phyloP scores from a whole-genome alignment of 92 coral and sea anemone genomes.

The Phenganax stokvisi region DNA sequence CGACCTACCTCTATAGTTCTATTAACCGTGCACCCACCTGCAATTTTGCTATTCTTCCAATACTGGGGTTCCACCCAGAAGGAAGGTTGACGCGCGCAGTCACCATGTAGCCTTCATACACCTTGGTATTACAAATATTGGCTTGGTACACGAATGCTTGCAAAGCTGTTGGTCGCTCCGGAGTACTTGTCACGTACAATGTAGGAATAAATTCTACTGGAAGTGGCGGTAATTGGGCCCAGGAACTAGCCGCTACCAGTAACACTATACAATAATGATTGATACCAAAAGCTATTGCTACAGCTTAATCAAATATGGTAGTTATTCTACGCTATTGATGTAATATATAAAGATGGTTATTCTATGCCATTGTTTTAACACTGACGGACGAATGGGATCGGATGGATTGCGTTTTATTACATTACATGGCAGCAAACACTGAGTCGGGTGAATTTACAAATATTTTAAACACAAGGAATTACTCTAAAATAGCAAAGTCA shows the following conservation, averaged over 20 bases:
- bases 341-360: too few species aligned
- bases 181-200: constrained; percentile 51
- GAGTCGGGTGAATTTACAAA: too few species aligned
- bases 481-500: too few species aligned
- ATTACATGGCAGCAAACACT: too few species aligned
- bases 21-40: constrained; percentile 37
- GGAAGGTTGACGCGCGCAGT: constrained; percentile 59
- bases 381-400: too few species aligned
- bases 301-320: too few species aligned
- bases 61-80: constrained; percentile 52
- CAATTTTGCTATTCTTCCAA: constrained; percentile 48
- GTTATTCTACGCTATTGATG: too few species aligned
- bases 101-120: constrained; percentile 45
- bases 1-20: too few species aligned
- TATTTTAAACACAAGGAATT: too few species aligned
- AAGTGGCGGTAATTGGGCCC: constrained; percentile 11
- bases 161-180: constrained; percentile 41
- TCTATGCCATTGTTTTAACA: too few species aligned
- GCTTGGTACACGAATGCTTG: constrained; percentile 52
- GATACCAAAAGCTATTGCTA: neutral
- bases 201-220: constrained; percentile 52
- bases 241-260: neutral
- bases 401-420: too few species aligned
- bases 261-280: constrained; percentile 6
- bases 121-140: constrained; percentile 51